Evolutionary conservation across 2,797 vertebrate genomes (phyloP).

Genomic region (Triplophysa bombifrons): DNA sequence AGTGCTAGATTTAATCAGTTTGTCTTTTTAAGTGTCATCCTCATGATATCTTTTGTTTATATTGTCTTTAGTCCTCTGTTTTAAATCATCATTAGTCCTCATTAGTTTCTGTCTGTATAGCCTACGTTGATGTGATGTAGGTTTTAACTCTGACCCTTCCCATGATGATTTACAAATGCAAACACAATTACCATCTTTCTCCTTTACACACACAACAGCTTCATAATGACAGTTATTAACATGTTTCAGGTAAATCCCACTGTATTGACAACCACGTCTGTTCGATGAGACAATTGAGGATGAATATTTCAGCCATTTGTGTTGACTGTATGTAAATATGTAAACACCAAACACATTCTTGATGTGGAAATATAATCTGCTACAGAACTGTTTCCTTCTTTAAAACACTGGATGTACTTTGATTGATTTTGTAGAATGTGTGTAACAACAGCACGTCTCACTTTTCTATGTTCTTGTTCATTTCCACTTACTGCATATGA

Average conservation of each 20-base stretch:
- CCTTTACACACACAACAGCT: too few relatives aligned
- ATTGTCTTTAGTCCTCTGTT: background rate
- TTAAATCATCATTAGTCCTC: background rate
- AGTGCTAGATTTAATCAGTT: background rate
- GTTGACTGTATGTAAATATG: background rate
- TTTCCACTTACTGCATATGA: too few relatives aligned
- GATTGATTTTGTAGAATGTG: too few relatives aligned
- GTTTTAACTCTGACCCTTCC: background rate
- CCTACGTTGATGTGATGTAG: background rate
- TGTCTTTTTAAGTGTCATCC: background rate
- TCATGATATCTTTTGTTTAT: too few relatives aligned
- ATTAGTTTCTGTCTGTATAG: background rate
- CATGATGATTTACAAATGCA: background rate
- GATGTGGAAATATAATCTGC: background rate
- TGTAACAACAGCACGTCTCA: too few relatives aligned
- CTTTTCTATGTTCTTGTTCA: too few relatives aligned
- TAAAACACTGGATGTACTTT: too few relatives aligned
- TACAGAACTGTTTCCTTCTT: background rate
- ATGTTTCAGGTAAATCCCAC: too few relatives aligned
- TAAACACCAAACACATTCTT: background rate
- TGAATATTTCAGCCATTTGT: conserved; percentile 24
- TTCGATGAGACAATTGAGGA: accelerated
- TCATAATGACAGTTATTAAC: too few relatives aligned
- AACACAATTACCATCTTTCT: background rate
- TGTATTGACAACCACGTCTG: background rate